These are phyloP conservation scores for Patella caerulea DNA, from an alignment of 2,888 invertebrate species.

Conservation along the genomic window DNA sequence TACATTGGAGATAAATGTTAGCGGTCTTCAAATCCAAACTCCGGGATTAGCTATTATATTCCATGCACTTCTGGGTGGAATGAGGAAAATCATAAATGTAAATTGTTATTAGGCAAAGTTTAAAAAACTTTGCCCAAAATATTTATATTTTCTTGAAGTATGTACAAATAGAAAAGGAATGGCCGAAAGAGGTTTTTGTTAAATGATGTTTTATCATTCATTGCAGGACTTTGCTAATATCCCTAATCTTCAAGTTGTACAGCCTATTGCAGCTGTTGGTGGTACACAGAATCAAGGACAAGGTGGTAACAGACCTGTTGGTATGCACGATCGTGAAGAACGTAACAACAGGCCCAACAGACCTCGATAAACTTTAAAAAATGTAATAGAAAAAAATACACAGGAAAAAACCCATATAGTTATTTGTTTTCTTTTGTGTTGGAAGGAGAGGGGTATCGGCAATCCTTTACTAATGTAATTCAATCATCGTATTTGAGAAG, in stretches of 20 bases:
- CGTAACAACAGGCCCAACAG: slow-evolving; percentile 9
- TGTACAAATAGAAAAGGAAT: not conserved
- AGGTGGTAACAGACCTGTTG: slow-evolving; percentile 23
- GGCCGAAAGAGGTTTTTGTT: not conserved
- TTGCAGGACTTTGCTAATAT: slow-evolving; percentile 89
- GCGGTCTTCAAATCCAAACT: too few species aligned
- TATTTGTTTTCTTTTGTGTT: too few species aligned
- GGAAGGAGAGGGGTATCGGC: too few species aligned
- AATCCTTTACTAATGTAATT: too few species aligned
- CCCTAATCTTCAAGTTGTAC: slow-evolving; percentile 89
- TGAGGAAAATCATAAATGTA: too few species aligned
- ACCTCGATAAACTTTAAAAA: not conserved
- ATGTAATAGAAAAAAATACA: not conserved
- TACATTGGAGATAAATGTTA: too few species aligned
- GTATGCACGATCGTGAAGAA: slow-evolving; percentile 17
- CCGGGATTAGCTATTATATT: too few species aligned
- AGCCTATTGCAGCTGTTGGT: slow-evolving; percentile 74
- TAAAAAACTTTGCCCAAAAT: not conserved
- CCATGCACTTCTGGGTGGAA: too few species aligned
- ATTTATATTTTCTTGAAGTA: not conserved
- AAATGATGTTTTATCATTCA: not conserved
- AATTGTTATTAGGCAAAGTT: too few species aligned
- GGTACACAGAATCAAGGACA: slow-evolving; percentile 34
- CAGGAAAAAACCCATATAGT: too few species aligned
- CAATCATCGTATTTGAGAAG: too few species aligned